Evolutionary conservation across 1,140 invertebrate species (phyloP).

Genomic region (Drosophila repletoides): DNA sequence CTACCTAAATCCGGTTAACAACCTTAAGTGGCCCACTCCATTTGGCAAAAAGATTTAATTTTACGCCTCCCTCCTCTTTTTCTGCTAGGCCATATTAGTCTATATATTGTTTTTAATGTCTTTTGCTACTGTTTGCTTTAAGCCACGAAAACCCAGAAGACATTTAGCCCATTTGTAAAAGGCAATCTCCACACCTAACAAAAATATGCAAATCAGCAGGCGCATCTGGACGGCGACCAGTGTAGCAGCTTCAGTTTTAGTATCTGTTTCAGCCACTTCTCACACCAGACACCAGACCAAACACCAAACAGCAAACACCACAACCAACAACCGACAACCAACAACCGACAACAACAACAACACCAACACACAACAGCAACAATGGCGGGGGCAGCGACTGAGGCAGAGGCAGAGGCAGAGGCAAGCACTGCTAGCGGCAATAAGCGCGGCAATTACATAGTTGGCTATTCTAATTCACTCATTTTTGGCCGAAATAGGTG

Average conservation of each 20-base stretch:
- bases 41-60: no score
- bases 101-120: not conserved
- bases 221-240: slow-evolving; percentile 46
- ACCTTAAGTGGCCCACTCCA: no score
- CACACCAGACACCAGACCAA: slow-evolving; percentile 48
- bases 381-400: slow-evolving; percentile 17
- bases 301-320: slow-evolving; percentile 14
- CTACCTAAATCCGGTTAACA: no score
- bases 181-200: slow-evolving; percentile 24
- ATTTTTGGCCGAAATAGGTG: slow-evolving; percentile 65
- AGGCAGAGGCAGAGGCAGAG: slow-evolving; percentile 17
- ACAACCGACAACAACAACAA: not conserved
- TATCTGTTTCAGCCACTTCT: slow-evolving; percentile 43
- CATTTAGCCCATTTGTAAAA: slow-evolving; percentile 62
- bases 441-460: slow-evolving; percentile 71
- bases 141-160: slow-evolving; percentile 31
- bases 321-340: not conserved
- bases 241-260: slow-evolving; percentile 1
- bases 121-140: not conserved
- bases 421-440: slow-evolving; percentile 55
- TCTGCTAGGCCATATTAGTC: not conserved
- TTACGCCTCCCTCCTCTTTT: not conserved
- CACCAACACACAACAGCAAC: slow-evolving; percentile 15
- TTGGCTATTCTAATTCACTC: slow-evolving; percentile 76
- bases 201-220: slow-evolving; percentile 63